Evolutionary conservation across 2,797 vertebrate species (phyloP).

Genomic region (Lagocephalus sceleratus): DNA sequence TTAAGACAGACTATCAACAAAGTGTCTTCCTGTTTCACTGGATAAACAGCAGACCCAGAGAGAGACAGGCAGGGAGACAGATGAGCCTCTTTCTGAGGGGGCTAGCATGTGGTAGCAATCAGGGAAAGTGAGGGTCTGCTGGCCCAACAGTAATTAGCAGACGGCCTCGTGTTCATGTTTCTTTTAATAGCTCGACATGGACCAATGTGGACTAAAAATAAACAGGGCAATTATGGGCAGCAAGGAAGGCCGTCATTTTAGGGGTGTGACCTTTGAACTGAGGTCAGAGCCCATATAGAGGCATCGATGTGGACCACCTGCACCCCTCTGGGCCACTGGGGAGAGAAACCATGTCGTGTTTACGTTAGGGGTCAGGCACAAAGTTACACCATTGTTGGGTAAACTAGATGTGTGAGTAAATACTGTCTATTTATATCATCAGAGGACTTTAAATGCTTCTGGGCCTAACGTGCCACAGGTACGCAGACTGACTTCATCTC

Average conservation of each 20-base stretch:
- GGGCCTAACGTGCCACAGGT: slow-evolving; percentile 9
- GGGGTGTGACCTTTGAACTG: slow-evolving; percentile 75
- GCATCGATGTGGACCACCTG: slow-evolving; percentile 74
- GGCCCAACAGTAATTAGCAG: slow-evolving; percentile 85
- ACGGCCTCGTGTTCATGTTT: slow-evolving; percentile 80
- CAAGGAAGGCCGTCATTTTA: slow-evolving; percentile 76
- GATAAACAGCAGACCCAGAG: slow-evolving; percentile 28
- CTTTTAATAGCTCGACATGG: slow-evolving; percentile 87
- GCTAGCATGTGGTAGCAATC: slow-evolving; percentile 86
- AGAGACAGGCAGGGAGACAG: slow-evolving; percentile 73
- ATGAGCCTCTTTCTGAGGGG: slow-evolving; percentile 63
- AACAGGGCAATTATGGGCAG: slow-evolving; percentile 78
- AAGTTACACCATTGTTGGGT: slow-evolving; percentile 47
- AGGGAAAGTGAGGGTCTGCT: slow-evolving; percentile 73
- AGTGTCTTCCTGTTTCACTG: slow-evolving; percentile 24
- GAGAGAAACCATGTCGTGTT: slow-evolving; percentile 65
- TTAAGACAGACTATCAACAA: slow-evolving; percentile 7
- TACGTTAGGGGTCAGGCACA: slow-evolving; percentile 71
- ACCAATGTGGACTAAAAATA: slow-evolving; percentile 85
- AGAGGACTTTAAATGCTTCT: slow-evolving; percentile 13
- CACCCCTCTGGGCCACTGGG: slow-evolving; percentile 57
- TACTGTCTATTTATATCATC: slow-evolving; percentile 70
- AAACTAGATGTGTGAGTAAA: slow-evolving; percentile 64
- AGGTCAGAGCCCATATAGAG: slow-evolving; percentile 69
- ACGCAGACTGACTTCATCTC: neutral